Evolutionary conservation across 2,113 vertebrate genomes (phyloP).

Genomic region (Halcyon malimbica): DNA sequence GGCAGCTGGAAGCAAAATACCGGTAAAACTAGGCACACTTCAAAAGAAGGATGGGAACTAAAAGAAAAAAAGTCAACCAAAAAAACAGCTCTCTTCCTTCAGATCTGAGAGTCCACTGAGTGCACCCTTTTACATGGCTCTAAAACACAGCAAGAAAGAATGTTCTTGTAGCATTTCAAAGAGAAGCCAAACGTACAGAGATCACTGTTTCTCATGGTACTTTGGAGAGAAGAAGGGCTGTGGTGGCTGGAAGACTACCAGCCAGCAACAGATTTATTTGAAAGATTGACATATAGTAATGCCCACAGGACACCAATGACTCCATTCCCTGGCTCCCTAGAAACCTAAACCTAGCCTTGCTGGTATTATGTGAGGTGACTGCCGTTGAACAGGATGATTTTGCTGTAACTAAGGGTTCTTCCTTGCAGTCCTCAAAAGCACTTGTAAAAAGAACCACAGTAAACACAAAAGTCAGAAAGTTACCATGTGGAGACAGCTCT

Average conservation of each 20-base stretch:
- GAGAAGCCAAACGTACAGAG: not conserved
- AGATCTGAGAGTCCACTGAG: not conserved
- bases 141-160: constrained; percentile 36
- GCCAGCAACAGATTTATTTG: constrained; percentile 8
- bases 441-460: not conserved
- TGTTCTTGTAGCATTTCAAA: constrained; percentile 54
- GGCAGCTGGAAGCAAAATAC: not conserved
- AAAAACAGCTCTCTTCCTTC: constrained; percentile 13
- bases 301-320: not conserved
- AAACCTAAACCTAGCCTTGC: constrained; percentile 14
- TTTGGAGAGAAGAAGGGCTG: constrained; percentile 1
- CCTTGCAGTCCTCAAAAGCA: not conserved
- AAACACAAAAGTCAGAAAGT: not conserved
- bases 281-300: not conserved
- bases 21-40: constrained; percentile 8
- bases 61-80: not conserved
- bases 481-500: not conserved
- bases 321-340: constrained; percentile 7
- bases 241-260: not conserved
- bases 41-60: constrained; percentile 2
- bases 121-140: not conserved
- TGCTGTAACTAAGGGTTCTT: not conserved
- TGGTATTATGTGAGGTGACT: not conserved
- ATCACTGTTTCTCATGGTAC: not conserved
- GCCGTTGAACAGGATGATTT: not conserved